Evolutionary conservation across 2,888 invertebrate species (phyloP), one percentile per base, ranked within the genome.

Genomic region (Thereva unica): DNA sequence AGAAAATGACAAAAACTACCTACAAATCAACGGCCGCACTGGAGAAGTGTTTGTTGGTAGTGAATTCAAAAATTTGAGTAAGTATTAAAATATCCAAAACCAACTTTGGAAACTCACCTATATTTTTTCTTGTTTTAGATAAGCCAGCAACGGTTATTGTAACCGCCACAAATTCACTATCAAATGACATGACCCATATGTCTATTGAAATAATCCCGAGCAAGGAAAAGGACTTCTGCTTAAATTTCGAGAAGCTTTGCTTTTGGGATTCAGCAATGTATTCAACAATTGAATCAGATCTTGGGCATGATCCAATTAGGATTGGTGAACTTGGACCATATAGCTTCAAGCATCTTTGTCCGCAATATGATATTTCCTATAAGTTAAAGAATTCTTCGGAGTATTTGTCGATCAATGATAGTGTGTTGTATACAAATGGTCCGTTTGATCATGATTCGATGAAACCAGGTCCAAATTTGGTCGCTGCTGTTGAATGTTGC

Each of bases 341-440:
- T 40, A 75, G 78, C 4, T 80, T 82, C 70, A 74, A 75, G 53
- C 79, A 82, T 57, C 76, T 86, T 57, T 87, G 87, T 69, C 81
- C 83, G 0, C 77, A 80, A 61, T 82, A 81, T 71, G 78, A 79
- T 52, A 76, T 86, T 41, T 80, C 78, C 66, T 86, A 86, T 74
- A 76, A 79, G 49, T 72, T 83, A 12, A 73, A 79, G 35, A 80
- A 81, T 73, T 83, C 77, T 37, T 76, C 77, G 5, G 74, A 82
- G 7, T 78, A 81, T 76, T 76, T 84, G 73, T 73, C 78, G 68
- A 67, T 82, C 42, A 73, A 76, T 47, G 47, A 55, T 23, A 77
- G 82, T 72, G 74, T 75, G n/a, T 71, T 83, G 40, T 82, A 78
- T 68, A 79, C 82, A 7, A 80, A 79, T 67, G 75, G 75, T 2